These are phyloP conservation scores for Homarus americanus DNA, from an alignment of 1,140 invertebrate genomes.

Conservation along the genomic window DNA sequence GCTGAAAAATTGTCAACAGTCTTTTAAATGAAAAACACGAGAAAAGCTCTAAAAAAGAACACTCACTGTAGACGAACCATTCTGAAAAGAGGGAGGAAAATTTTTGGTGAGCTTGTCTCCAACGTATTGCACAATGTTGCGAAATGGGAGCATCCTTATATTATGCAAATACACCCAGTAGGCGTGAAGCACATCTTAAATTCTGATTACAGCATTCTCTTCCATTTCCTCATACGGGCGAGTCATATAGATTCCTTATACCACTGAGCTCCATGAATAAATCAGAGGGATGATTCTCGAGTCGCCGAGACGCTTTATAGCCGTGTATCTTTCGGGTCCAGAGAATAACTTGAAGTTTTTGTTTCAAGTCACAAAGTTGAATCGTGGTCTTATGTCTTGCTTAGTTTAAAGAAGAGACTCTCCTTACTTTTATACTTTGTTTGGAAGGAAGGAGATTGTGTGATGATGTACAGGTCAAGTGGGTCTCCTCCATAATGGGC, in stretches of 20 bases:
- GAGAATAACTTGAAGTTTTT: too few relatives aligned
- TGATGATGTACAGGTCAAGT: too few relatives aligned
- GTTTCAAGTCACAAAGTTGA: too few relatives aligned
- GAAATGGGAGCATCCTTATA: conserved; percentile 11
- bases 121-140: conserved; percentile 21
- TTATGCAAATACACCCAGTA: conserved; percentile 29
- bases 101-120: background rate
- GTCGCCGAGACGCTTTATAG: too few relatives aligned
- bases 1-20: too few relatives aligned
- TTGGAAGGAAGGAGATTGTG: too few relatives aligned
- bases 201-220: conserved; percentile 26
- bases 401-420: too few relatives aligned
- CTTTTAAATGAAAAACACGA: background rate
- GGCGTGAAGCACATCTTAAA: conserved; percentile 28
- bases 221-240: conserved; percentile 15
- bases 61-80: background rate
- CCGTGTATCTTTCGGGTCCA: too few relatives aligned
- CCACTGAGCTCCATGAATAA: conserved; percentile 11
- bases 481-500: too few relatives aligned
- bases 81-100: conserved; percentile 5
- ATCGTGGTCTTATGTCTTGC: too few relatives aligned
- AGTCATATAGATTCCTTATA: conserved; percentile 36
- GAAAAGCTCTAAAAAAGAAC: background rate
- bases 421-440: too few relatives aligned
- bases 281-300: background rate